Evolutionary conservation across 2,113 vertebrate genomes (phyloP).

Genomic region (Chionis minor): DNA sequence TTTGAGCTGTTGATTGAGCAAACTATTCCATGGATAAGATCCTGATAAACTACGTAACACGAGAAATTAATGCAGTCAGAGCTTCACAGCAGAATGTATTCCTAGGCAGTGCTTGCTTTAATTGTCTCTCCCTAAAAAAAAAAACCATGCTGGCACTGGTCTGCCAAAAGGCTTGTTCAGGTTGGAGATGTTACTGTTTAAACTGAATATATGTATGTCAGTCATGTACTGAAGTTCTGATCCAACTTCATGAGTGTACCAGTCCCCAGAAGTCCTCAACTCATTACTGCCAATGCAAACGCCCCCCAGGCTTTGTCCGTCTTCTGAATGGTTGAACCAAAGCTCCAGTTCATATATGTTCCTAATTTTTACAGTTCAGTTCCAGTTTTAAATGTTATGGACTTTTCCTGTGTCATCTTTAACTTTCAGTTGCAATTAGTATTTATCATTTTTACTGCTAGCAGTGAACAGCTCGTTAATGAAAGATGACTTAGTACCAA

Average conservation of each 20-base stretch:
- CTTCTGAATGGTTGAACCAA: not conserved
- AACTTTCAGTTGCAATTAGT: not conserved
- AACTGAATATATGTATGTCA: not conserved
- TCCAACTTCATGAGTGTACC: not conserved
- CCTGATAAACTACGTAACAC: not conserved
- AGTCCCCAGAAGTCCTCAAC: not conserved
- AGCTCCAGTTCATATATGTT: not conserved
- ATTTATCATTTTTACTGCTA: slow-evolving; percentile 14
- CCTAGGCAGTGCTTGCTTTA: not conserved
- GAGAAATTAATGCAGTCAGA: not conserved
- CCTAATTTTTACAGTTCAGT: not conserved
- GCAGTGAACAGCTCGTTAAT: not conserved
- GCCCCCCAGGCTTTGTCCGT: not conserved
- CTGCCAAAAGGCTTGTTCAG: not conserved
- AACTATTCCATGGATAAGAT: not conserved
- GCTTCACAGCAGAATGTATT: not conserved
- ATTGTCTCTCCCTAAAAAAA: not conserved
- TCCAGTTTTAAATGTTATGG: not conserved
- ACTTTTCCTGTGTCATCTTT: not conserved
- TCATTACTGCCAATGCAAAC: not conserved
- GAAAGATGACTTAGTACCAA: not conserved
- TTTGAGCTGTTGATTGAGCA: slow-evolving; percentile 24
- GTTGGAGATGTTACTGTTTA: not conserved
- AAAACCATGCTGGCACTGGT: not conserved
- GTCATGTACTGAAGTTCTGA: not conserved